These are phyloP conservation scores for Bostrychus sinensis DNA, from an alignment of 2,113 vertebrate genomes.

Conservation along the genomic window DNA sequence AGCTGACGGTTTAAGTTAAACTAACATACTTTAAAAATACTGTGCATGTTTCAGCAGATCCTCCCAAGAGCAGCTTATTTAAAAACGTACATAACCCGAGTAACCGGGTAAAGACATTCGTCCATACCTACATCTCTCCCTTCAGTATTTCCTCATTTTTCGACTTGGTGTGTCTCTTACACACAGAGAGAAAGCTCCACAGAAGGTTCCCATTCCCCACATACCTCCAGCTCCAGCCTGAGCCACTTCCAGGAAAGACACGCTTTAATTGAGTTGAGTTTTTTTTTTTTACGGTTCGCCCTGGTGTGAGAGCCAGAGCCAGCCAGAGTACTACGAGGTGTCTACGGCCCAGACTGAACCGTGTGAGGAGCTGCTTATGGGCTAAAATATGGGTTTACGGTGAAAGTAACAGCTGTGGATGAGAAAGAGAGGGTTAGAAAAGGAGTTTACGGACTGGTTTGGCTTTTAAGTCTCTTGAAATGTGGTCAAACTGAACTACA, in stretches of 20 bases:
- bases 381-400: background rate
- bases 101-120: no score
- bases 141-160: background rate
- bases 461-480: no score
- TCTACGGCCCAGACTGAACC: background rate
- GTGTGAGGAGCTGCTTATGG: background rate
- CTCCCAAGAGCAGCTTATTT: slow-evolving; percentile 1
- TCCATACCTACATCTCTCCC: background rate
- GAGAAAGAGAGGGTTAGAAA: no score
- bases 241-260: slow-evolving; percentile 83
- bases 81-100: background rate
- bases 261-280: slow-evolving; percentile 85
- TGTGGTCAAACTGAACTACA: no score
- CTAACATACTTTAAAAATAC: no score
- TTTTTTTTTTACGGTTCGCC: slow-evolving; percentile 73
- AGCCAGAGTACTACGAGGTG: slow-evolving; percentile 48
- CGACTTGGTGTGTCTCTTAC: slow-evolving; percentile 3
- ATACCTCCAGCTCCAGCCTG: slow-evolving; percentile 82
- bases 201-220: slow-evolving; percentile 80
- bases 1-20: no score
- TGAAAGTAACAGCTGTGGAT: background rate
- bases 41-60: background rate
- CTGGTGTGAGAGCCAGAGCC: slow-evolving; percentile 64
- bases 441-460: no score
- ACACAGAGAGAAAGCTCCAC: slow-evolving; percentile 50